phyloP scores from a whole-genome alignment of 64 coral and sea anemone genomes.

The Stylophora pistillata region DNA sequence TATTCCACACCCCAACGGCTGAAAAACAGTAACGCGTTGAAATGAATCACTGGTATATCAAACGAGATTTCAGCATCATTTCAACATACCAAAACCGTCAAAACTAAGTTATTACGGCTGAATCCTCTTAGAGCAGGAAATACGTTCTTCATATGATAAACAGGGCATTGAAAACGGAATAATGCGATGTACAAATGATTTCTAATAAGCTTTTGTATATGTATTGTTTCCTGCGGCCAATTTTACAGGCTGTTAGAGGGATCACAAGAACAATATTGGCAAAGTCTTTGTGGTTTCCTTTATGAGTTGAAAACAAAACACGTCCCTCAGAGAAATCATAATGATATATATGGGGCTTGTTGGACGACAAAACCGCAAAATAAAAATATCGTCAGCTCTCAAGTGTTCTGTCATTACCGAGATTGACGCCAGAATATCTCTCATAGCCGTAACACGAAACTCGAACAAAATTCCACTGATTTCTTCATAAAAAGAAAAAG shows the following conservation, averaged over 20 bases:
- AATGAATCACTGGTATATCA: neutral
- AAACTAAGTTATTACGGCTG: neutral
- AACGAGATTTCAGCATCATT: neutral
- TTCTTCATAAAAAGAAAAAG: no score
- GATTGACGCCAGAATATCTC: no score
- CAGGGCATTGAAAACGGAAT: conserved; percentile 3
- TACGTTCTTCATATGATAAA: conserved; percentile 33
- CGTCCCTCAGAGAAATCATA: neutral
- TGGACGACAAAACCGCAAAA: neutral
- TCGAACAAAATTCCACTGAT: no score
- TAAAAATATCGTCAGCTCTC: neutral
- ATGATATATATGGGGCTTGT: neutral
- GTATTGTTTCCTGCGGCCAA: conserved; percentile 7
- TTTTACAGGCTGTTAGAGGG: neutral
- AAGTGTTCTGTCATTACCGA: no score
- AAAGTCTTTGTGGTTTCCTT: neutral
- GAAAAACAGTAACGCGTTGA: neutral
- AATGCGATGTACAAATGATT: conserved; percentile 14
- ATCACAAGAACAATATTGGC: neutral
- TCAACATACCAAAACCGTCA: neutral
- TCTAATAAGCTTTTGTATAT: conserved; percentile 7
- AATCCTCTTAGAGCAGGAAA: neutral
- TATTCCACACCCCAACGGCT: neutral
- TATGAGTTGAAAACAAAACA: neutral
- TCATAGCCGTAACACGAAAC: no score